Evolutionary conservation across 2,888 invertebrate genomes (phyloP).

Genomic region (Microdon myrmicae): DNA sequence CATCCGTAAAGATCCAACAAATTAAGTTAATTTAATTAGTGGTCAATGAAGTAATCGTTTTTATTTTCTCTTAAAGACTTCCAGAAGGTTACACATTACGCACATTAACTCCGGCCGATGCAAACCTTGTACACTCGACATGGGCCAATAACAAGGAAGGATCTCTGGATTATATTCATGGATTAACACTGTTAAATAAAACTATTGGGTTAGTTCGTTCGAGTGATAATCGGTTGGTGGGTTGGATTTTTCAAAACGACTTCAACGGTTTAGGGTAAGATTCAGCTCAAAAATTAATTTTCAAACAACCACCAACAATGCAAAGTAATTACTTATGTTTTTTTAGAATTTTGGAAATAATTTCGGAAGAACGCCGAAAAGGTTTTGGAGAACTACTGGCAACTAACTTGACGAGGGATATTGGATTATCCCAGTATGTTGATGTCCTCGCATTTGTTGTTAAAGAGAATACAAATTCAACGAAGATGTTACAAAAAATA

Average conservation of each 20-base stretch:
- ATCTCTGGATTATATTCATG: slow-evolving; percentile 57
- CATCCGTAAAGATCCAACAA: too few species aligned
- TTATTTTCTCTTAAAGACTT: slow-evolving; percentile 35
- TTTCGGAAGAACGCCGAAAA: slow-evolving; percentile 10
- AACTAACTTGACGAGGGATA: slow-evolving; percentile 4
- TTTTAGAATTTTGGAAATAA: slow-evolving; percentile 12
- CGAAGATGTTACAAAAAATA: not conserved
- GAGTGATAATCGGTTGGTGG: slow-evolving; percentile 42
- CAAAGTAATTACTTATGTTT: not conserved
- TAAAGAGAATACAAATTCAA: not conserved
- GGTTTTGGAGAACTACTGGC: slow-evolving; percentile 12
- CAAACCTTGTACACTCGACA: slow-evolving; percentile 53
- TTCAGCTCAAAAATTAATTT: not conserved
- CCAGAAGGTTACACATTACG: slow-evolving; percentile 57
- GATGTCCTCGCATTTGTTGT: slow-evolving; percentile 13
- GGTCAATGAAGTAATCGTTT: not conserved
- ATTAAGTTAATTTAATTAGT: slow-evolving; percentile 1
- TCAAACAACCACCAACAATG: too few species aligned
- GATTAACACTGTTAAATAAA: slow-evolving; percentile 56
- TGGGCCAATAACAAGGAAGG: slow-evolving; percentile 62
- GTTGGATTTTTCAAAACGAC: slow-evolving; percentile 30
- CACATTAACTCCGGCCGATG: slow-evolving; percentile 53
- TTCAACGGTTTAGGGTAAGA: slow-evolving; percentile 25
- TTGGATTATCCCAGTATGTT: not conserved
- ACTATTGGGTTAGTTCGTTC: slow-evolving; percentile 57